Evolutionary conservation across 2,113 vertebrate species (phyloP), one percentile per base, ranked within the genome.

Genomic region (Cathartes aura): DNA sequence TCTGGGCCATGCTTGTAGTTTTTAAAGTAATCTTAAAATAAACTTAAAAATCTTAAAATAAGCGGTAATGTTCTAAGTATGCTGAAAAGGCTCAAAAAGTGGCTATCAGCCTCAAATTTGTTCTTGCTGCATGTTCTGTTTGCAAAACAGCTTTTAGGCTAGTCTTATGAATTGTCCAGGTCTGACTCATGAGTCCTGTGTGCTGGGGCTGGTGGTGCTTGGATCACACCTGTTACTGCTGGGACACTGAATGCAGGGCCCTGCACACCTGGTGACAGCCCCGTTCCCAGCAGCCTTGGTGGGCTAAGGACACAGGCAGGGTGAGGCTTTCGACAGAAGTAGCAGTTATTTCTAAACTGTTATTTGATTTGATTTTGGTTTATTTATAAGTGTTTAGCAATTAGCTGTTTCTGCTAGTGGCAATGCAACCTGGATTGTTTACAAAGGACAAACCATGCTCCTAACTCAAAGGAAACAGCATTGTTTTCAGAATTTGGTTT

Each of bases 1-100:
- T 73, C 80, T 45, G 27, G 55, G 19, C 45, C 30, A 24, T 40
- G 29, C 36, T 84, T 83, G 50, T 73, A 73, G 30, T 45, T 89
- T 94, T 70, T 30, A 53, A 76, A 93, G 27, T 83, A 83, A 96
- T 94, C 89, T 86, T 91, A 87, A 95, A 92, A 90, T 88, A 95
- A 95, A 91, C 83, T 72, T 56, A 9, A 89, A 95, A 80, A 88
- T 76, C 75, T 93, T 94, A 83, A 95, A 96, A 95, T 60, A 97
- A 87, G 36, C 7, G 1, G 40, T 68, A 81, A 83, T 2, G 4
- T 73, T 72, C 53, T 89, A 91, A 96, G 42, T 58, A 66, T 62
- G 45, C 36, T 62, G 73, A 90, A 88, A 92, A 94, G 43, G 56
- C 62, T 92, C 79, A 87, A 89, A 95, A 94, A 73, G n/a, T 13